Conservation (phyloP, 2,888 invertebrate genomes). For the Caenorhabditis wallacei region DNA sequence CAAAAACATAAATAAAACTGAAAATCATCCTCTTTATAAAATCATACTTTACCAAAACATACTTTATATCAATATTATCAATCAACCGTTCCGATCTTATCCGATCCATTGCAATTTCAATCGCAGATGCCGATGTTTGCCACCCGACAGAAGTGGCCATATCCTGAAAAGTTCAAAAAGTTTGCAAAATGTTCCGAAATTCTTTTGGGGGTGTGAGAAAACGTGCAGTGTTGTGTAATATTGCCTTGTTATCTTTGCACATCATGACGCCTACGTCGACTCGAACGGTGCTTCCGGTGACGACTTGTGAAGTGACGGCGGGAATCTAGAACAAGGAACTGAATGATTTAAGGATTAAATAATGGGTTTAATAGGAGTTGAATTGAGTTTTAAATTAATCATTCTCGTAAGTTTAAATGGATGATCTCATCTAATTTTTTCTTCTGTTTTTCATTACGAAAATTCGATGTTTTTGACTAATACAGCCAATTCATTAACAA, state of each 20-base stretch:
- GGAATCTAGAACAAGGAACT: conserved; percentile 14
- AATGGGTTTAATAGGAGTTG: too few species aligned
- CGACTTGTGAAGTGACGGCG: conserved; percentile 25
- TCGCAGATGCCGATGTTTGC: conserved; percentile 68
- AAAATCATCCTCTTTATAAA: not conserved
- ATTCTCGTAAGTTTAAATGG: too few species aligned
- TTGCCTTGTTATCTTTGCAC: conserved; percentile 65
- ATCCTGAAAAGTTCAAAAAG: conserved; percentile 60
- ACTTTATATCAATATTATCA: conserved; percentile 67
- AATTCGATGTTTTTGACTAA: too few species aligned
- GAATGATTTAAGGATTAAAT: not conserved
- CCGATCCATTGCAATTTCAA: conserved; percentile 70
- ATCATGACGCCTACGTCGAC: conserved; percentile 66
- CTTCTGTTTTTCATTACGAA: too few species aligned
- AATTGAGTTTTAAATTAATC: too few species aligned
- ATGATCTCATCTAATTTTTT: too few species aligned
- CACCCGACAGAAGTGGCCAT: conserved; percentile 64
- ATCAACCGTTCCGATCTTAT: conserved; percentile 63
- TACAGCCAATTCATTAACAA: too few species aligned
- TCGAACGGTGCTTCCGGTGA: conserved; percentile 41
- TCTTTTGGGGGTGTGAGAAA: not conserved
- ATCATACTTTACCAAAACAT: not conserved
- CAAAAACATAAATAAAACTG: conserved; percentile 69
- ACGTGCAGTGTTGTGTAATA: conserved; percentile 55
- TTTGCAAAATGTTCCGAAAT: conserved; percentile 19